Evolutionary conservation across 2,888 invertebrate genomes (phyloP).

Genomic region (Athetis lepigone): DNA sequence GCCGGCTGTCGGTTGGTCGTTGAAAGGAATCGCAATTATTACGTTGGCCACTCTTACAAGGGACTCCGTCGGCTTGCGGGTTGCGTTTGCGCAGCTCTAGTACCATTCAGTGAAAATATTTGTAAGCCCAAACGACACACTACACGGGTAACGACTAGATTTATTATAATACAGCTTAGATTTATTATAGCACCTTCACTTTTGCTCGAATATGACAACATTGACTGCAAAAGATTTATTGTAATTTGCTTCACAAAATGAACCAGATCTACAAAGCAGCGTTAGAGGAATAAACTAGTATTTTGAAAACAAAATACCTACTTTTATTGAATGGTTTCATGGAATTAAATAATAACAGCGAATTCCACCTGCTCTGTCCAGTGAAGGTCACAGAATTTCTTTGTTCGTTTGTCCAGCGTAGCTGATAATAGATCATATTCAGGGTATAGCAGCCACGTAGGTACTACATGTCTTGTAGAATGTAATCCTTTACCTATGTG

Average conservation of each 20-base stretch:
- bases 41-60: too few relatives aligned
- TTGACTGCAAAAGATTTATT: constrained; percentile 57
- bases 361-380: not conserved
- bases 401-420: too few relatives aligned
- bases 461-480: too few relatives aligned
- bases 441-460: too few relatives aligned
- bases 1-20: too few relatives aligned
- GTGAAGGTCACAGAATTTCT: too few relatives aligned
- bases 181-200: constrained; percentile 68
- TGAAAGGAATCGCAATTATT: too few relatives aligned
- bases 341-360: not conserved
- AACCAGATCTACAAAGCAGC: constrained; percentile 13
- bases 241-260: constrained; percentile 44
- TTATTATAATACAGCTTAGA: constrained; percentile 62
- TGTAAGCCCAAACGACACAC: constrained; percentile 58
- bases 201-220: constrained; percentile 64
- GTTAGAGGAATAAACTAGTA: too few relatives aligned
- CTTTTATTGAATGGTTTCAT: too few relatives aligned
- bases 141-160: constrained; percentile 60
- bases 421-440: too few relatives aligned
- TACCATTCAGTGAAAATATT: constrained; percentile 59
- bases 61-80: constrained; percentile 39
- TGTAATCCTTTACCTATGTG: too few relatives aligned
- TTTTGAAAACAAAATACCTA: too few relatives aligned
- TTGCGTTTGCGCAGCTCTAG: constrained; percentile 35